Base-by-base conservation (phyloP, 2,888 invertebrate genomes). In the Heliconius aoede region DNA sequence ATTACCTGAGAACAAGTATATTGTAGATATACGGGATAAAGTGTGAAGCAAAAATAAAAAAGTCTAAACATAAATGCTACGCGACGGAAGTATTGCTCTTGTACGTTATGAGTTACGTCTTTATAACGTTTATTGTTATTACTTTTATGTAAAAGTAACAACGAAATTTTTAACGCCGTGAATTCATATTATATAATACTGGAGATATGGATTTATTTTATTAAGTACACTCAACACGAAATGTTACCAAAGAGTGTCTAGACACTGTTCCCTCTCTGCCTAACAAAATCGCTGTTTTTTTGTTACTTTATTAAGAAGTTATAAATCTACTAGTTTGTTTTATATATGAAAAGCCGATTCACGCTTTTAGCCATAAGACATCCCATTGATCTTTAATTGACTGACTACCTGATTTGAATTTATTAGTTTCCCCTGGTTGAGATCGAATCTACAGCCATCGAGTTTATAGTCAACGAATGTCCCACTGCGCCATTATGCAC, bases 91-190 rank as follows among this genome's bases (percentile, higher is more conserved):
- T 64, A 46, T 21, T 64, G 40, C 71, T 58, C 1, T 58, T 55
- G 36, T 62, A 75, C 64, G 64, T 55, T 55, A 58, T 24, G 24
- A 58, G 15, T 64, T 64, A 58, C 32, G 58, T 72, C 24, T 64
- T 64, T 61, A 60, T 36, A 69, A 36, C 3, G 32, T 69, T 69
- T 64, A 76, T 72, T 58, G 64, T 72, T 76, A 72, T 72, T 76
- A 46, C 51, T 26, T 28, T 58, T n/a, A 69, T 69, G n/a, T 60
- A 51, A 60, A 26, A 64, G 76, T 64, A 76, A 64, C 51, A 73
- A 61, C 30, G 26, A 46, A 51, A 46, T 46, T 46, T 5, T n/a
- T 46, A 21, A 72, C 30, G 1, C 24, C 21, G 36, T 58, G 21
- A 24, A 40, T 36, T 21, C 21, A 61, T 72, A 40, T 60, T 1